phyloP scores from a whole-genome alignment of 2,113 vertebrate genomes.

The Myrmecobius fasciatus region DNA sequence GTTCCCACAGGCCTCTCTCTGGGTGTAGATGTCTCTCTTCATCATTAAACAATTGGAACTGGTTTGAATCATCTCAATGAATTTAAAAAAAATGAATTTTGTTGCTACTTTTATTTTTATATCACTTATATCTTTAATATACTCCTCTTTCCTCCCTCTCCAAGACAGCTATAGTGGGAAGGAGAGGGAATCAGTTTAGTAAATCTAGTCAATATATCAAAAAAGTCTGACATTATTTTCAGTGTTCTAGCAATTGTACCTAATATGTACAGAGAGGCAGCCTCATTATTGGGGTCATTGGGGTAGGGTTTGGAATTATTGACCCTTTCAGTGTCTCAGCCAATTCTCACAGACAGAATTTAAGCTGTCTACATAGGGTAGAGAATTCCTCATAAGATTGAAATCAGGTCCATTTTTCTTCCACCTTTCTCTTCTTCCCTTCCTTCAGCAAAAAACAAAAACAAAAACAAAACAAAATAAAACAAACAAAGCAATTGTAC shows the following conservation, averaged over 20 bases:
- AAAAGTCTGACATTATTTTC: not conserved
- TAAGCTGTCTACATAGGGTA: not conserved
- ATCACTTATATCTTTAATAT: not conserved
- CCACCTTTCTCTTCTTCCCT: not conserved
- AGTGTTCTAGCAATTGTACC: not conserved
- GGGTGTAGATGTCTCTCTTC: too few species aligned
- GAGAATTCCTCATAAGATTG: not conserved
- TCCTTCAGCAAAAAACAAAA: not conserved
- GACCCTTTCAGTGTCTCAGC: not conserved
- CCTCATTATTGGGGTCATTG: not conserved
- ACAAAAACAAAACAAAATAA: too few species aligned
- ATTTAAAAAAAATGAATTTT: not conserved
- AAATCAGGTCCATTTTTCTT: not conserved
- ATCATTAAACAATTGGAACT: too few species aligned
- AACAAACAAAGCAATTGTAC: too few species aligned
- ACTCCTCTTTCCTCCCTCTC: not conserved
- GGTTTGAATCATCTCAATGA: too few species aligned
- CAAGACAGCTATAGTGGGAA: not conserved
- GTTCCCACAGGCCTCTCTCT: too few species aligned
- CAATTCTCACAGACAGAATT: not conserved
- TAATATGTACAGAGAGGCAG: not conserved
- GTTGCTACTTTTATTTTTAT: not conserved
- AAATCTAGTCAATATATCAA: not conserved
- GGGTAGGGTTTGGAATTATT: not conserved
- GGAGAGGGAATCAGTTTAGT: not conserved